phyloP scores from a whole-genome alignment of 2,797 vertebrate genomes.

The Alosa sapidissima region DNA sequence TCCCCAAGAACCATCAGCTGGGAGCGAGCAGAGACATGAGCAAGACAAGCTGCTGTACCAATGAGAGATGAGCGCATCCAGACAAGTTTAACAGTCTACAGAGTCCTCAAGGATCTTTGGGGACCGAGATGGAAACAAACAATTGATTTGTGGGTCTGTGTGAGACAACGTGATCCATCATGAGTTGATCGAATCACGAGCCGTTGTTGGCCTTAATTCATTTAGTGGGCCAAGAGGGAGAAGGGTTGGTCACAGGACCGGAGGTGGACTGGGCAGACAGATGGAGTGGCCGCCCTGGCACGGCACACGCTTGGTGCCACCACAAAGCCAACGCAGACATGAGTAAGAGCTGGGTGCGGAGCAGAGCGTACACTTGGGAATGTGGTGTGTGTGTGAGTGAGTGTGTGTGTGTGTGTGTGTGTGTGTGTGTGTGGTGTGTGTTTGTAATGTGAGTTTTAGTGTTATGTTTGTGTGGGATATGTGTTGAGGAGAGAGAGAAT shows the following conservation, averaged over 20 bases:
- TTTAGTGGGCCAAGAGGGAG: neutral
- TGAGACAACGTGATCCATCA: conserved; percentile 3
- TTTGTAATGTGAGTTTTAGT: neutral
- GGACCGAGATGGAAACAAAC: neutral
- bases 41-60: neutral
- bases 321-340: conserved; percentile 40
- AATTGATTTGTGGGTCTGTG: neutral
- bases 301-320: conserved; percentile 36
- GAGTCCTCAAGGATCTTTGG: neutral
- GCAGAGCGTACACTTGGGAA: neutral
- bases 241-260: neutral
- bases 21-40: neutral
- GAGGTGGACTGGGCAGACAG: neutral
- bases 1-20: neutral
- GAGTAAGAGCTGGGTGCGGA: conserved; percentile 45
- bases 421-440: neutral
- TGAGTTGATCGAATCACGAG: neutral
- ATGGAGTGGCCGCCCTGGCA: neutral
- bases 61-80: neutral
- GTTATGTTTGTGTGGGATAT: neutral
- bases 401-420: neutral
- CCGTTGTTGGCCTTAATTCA: conserved; percentile 9
- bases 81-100: neutral
- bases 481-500: neutral
- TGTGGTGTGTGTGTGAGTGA: neutral